phyloP scores from a whole-genome alignment of 2,113 vertebrate genomes.

The Percopsis transmontana region DNA sequence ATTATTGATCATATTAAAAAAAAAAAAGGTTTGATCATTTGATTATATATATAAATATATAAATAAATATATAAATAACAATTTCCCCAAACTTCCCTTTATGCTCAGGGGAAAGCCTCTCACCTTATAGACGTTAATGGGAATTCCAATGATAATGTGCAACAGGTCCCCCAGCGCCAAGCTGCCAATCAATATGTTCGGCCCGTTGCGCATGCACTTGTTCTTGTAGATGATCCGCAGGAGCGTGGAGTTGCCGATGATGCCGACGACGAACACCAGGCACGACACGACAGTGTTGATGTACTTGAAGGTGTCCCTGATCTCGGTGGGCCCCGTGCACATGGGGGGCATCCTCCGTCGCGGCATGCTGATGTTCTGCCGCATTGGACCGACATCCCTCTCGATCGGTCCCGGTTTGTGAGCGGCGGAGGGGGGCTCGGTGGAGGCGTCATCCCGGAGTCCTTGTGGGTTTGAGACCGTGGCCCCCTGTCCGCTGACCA shows the following conservation, averaged over 20 bases:
- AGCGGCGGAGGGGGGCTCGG: conserved; percentile 28
- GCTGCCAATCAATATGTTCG: conserved; percentile 95
- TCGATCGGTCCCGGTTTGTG: conserved; percentile 50
- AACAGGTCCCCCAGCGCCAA: conserved; percentile 93
- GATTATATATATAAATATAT: no score
- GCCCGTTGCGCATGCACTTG: conserved; percentile 95
- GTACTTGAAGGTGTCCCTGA: conserved; percentile 92
- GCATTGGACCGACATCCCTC: conserved; percentile 44
- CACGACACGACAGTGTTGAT: conserved; percentile 93
- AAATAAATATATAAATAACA: no score
- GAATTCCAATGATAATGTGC: conserved; percentile 92
- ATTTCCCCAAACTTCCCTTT: no score
- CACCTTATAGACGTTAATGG: conserved; percentile 95
- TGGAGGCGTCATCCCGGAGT: neutral
- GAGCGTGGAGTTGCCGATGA: conserved; percentile 93
- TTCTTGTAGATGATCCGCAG: conserved; percentile 96
- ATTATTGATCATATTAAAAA: no score
- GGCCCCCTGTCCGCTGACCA: conserved; percentile 56
- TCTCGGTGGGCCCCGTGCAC: conserved; percentile 82
- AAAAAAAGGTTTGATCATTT: no score
- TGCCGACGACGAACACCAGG: conserved; percentile 90
- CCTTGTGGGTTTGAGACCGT: conserved; percentile 27
- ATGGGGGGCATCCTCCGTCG: conserved; percentile 74
- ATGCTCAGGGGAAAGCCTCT: conserved; percentile 24
- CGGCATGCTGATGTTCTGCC: conserved; percentile 63